Base-by-base conservation (phyloP, 2,888 invertebrate species). In the Petrolisthes manimaculis region DNA sequence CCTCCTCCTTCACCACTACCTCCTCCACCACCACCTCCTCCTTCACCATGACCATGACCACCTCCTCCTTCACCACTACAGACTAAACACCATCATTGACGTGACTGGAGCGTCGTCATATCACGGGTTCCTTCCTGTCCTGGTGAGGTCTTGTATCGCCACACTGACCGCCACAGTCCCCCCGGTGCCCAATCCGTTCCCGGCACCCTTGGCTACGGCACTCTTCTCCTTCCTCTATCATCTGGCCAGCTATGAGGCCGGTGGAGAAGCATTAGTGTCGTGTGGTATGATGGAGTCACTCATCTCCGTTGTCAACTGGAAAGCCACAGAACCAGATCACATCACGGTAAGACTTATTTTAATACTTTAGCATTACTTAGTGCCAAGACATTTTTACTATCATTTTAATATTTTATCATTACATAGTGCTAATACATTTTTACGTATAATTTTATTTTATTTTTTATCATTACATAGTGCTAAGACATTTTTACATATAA, bases 261-360 rank as follows among this genome's bases (percentile, higher is more conserved):
- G 97, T 53, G 97, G 97, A 6, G 97, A 97, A 92, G 96, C 97
- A 4, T 94, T 97, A 74, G 96, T 97, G 37, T 95, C 96, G 71
- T 97, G 97, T 93, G 97, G 97, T 18, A 97, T 97, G 96, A 96
- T 97, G 95, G 97, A 97, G 92, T 96, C 96, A 37, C 94, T 97
- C 69, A 93, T 97, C 53, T 95, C 96, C 92, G 96, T 97, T n/a
- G 96, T 97, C 89, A 96, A 96, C 92, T 97, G 96, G 96, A 96
- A 96, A 91, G 96, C 96, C 67, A 95, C 95, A 84, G 96, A 97
- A 92, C 94, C 97, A 74, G 97, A 97, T 92, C 96, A 97, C 92
- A 96, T 97, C 85, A 97, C 97, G 84, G 96, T 96, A 93, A 94
- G 93, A 87, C 56, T n/a, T n/a, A n/a, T n/a, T n/a, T n/a, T n/a